Percentiles rank a stretch among this genome's conserved stretches.
These are phyloP conservation scores for Hippocampus barbouri DNA, from an alignment of 2,113 vertebrate genomes.

Conservation along the genomic window DNA sequence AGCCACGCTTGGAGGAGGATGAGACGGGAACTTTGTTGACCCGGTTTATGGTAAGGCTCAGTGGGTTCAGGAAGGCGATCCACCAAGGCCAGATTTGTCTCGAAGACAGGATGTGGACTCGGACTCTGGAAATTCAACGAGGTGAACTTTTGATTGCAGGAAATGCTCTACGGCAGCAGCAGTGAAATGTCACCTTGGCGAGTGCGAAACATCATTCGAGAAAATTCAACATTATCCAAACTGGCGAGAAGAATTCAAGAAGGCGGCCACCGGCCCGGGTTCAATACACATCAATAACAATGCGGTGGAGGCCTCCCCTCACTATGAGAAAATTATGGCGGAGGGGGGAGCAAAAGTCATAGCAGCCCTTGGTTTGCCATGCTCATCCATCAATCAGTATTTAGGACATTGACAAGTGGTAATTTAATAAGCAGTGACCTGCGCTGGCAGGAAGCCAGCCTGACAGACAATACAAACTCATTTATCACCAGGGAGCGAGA, in stretches of 20 bases:
- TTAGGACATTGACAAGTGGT: slow-evolving; percentile 96
- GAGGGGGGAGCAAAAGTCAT: slow-evolving; percentile 78
- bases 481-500: slow-evolving; percentile 78
- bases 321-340: slow-evolving; percentile 27
- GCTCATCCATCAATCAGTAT: slow-evolving; percentile 96
- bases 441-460: slow-evolving; percentile 89
- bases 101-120: not conserved
- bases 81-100: not conserved
- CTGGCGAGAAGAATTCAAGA: slow-evolving; percentile 12
- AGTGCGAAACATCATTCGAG: not conserved
- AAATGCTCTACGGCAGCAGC: not conserved
- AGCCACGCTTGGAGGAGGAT: not conserved
- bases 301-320: slow-evolving; percentile 46
- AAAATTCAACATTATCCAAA: slow-evolving; percentile 26
- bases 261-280: slow-evolving; percentile 39
- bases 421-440: slow-evolving; percentile 97
- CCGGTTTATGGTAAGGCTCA: not conserved
- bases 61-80: not conserved
- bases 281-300: slow-evolving; percentile 66
- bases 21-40: not conserved
- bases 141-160: not conserved
- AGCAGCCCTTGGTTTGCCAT: slow-evolving; percentile 84
- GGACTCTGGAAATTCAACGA: not conserved
- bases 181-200: not conserved
- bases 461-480: slow-evolving; percentile 96